Conservation (phyloP, 2,888 invertebrate species). For the Ommatoiulus sabulosus region DNA sequence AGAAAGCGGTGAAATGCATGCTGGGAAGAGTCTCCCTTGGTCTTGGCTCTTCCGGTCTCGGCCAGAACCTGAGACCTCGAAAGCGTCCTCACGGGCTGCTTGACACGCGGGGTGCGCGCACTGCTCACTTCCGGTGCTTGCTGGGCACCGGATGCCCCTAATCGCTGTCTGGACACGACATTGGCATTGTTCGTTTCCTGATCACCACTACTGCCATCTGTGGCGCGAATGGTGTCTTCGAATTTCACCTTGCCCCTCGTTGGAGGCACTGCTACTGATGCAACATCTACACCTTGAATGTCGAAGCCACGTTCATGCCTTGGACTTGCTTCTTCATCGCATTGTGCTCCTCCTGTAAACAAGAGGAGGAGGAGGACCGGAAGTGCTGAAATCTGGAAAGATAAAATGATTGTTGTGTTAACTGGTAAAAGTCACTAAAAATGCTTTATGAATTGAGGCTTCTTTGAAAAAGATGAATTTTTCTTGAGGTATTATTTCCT, state of each 20-base stretch:
- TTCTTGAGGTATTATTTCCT: no score
- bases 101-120: not conserved
- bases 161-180: not conserved
- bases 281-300: not conserved
- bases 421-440: not conserved
- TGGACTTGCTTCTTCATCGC: not conserved
- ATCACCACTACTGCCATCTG: not conserved
- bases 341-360: not conserved
- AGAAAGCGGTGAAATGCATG: constrained; percentile 63
- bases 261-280: not conserved
- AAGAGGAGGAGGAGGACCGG: constrained; percentile 24
- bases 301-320: not conserved
- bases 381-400: not conserved
- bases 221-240: not conserved
- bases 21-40: constrained; percentile 61
- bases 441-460: no score
- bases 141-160: not conserved
- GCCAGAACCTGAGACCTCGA: constrained; percentile 47
- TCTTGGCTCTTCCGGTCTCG: constrained; percentile 42
- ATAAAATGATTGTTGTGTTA: not conserved
- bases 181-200: not conserved
- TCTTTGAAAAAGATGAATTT: no score
- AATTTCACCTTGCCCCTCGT: not conserved
- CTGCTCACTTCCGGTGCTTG: not conserved
- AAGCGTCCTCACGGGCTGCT: constrained; percentile 25